Evolutionary conservation across 2,113 vertebrate species (phyloP).

Genomic region (Cinclus cinclus): DNA sequence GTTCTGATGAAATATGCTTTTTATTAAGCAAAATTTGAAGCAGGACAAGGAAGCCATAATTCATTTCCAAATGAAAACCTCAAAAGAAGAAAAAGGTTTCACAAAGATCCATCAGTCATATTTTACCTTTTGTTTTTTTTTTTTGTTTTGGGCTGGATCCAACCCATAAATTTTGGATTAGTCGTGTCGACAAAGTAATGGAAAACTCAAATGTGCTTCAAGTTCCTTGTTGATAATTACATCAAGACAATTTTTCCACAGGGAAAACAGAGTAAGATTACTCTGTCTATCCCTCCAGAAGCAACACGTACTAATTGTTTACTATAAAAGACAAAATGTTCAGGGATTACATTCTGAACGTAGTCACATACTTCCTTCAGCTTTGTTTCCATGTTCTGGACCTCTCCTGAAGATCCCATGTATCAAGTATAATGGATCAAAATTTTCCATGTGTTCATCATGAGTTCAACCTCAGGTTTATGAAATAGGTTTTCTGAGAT

Average conservation of each 20-base stretch:
- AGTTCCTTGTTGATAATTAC: slow-evolving; percentile 53
- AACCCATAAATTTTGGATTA: slow-evolving; percentile 53
- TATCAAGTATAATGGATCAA: background rate
- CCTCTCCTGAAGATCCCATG: background rate
- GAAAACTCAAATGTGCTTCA: slow-evolving; percentile 34
- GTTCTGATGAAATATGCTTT: slow-evolving; percentile 50
- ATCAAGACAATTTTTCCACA: slow-evolving; percentile 28
- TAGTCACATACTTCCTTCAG: background rate
- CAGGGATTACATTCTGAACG: background rate
- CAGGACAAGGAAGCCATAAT: slow-evolving; percentile 25
- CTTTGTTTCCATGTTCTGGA: background rate
- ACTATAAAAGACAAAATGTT: slow-evolving; percentile 34
- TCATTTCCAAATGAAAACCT: slow-evolving; percentile 48
- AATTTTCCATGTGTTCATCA: background rate
- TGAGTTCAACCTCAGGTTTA: background rate
- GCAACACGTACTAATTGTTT: slow-evolving; percentile 26
- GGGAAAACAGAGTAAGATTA: slow-evolving; percentile 16
- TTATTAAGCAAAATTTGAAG: slow-evolving; percentile 48
- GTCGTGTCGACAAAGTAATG: slow-evolving; percentile 28
- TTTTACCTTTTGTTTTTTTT: slow-evolving; percentile 45
- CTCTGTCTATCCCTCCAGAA: background rate
- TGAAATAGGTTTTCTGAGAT: background rate
- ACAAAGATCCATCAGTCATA: background rate
- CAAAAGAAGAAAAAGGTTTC: slow-evolving; percentile 38
- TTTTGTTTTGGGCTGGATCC: slow-evolving; percentile 24